These are phyloP conservation scores for Microctenopoma lineatum DNA, from an alignment of 2,797 vertebrate species.

Conservation along the genomic window DNA sequence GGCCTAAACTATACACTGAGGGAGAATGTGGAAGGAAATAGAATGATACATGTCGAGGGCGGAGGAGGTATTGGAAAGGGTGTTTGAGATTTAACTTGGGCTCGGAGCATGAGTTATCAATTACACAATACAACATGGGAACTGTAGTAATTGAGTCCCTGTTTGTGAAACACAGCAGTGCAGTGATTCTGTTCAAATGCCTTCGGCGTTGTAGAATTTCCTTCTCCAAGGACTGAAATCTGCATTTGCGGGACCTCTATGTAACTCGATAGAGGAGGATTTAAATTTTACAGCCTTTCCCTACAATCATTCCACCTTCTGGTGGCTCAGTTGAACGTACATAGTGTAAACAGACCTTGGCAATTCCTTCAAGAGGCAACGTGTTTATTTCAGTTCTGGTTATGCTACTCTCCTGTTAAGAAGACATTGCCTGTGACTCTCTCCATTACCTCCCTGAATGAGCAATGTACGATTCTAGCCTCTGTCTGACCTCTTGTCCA, in stretches of 20 bases:
- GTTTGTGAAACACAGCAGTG: constrained; percentile 40
- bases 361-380: constrained; percentile 8
- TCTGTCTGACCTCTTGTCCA: constrained; percentile 50
- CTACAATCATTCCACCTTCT: constrained; percentile 3
- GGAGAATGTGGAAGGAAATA: constrained; percentile 30
- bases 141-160: constrained; percentile 41
- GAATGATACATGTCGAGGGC: constrained; percentile 29
- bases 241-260: constrained; percentile 12
- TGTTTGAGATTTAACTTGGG: constrained; percentile 47
- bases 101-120: constrained; percentile 63
- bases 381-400: constrained; percentile 28
- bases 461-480: constrained; percentile 54
- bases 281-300: constrained; percentile 28
- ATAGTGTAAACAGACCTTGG: constrained; percentile 18
- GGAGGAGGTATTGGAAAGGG: constrained; percentile 40
- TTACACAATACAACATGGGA: constrained; percentile 62
- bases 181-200: constrained; percentile 42
- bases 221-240: constrained; percentile 12
- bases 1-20: constrained; percentile 33
- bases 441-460: constrained; percentile 62
- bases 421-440: constrained; percentile 12
- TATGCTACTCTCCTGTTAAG: constrained; percentile 28
- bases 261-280: constrained; percentile 32
- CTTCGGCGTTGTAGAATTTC: constrained; percentile 14
- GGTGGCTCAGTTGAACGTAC: not conserved